phyloP scores from a whole-genome alignment of 2,113 vertebrate genomes.

The Lepidothrix coronata region DNA sequence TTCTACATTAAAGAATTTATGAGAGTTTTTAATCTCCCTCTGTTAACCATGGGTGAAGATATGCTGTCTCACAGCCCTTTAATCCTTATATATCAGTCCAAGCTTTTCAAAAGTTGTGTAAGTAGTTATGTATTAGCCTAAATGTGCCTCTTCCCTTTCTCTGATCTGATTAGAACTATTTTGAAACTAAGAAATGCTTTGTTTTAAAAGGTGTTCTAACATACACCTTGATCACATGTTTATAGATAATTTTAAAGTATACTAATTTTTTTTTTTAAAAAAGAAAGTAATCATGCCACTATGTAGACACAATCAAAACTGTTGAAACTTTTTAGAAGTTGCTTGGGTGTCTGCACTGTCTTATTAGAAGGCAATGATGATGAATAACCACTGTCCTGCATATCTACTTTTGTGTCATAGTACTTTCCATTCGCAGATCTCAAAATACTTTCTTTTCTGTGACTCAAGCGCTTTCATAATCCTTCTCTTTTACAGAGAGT shows the following conservation, averaged over 20 bases:
- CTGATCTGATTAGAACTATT: background rate
- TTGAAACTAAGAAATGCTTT: background rate
- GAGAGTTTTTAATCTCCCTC: background rate
- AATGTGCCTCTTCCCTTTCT: background rate
- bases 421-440: background rate
- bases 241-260: background rate
- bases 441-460: background rate
- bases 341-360: background rate
- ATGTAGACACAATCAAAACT: background rate
- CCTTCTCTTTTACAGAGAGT: background rate
- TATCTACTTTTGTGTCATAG: background rate
- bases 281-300: background rate
- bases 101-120: background rate
- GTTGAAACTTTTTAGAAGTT: background rate
- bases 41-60: background rate
- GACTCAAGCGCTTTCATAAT: background rate
- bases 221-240: accelerated
- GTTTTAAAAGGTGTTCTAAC: background rate
- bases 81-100: background rate
- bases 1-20: background rate
- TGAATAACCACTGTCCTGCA: background rate
- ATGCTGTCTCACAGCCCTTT: background rate
- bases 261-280: background rate
- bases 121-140: background rate
- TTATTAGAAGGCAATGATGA: background rate